These are phyloP conservation scores for Tenodera sinensis DNA, from an alignment of 2,888 invertebrate genomes.

Conservation along the genomic window DNA sequence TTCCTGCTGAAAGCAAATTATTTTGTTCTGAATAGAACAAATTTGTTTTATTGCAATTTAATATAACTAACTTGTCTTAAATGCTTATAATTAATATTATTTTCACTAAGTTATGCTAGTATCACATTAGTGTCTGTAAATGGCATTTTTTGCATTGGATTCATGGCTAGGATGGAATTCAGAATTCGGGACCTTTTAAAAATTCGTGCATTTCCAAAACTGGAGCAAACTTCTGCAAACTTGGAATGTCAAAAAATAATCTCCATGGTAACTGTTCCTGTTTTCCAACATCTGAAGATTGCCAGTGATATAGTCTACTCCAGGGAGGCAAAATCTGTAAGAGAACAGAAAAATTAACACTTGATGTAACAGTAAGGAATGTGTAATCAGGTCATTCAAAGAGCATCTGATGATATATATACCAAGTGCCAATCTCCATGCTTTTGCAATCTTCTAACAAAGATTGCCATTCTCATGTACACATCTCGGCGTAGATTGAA, in stretches of 20 bases:
- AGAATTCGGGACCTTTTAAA: constrained; percentile 53
- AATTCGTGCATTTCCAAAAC: constrained; percentile 85
- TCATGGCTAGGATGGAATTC: too few species aligned
- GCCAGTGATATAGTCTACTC: constrained; percentile 90
- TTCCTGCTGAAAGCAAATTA: too few species aligned
- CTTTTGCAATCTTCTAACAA: constrained; percentile 62
- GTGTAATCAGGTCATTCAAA: background rate
- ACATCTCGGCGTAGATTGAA: constrained; percentile 96
- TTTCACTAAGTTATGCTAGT: too few species aligned
- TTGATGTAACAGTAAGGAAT: background rate
- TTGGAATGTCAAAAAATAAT: constrained; percentile 77
- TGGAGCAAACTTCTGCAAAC: constrained; percentile 73
- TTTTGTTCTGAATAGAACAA: too few species aligned
- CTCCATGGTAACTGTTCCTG: constrained; percentile 73
- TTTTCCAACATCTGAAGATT: constrained; percentile 50
- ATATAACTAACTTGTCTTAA: too few species aligned
- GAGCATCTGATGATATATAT: background rate
- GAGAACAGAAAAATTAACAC: background rate
- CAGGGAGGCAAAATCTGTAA: constrained; percentile 87
- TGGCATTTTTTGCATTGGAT: too few species aligned
- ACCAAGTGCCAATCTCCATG: constrained; percentile 49
- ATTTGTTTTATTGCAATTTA: too few species aligned
- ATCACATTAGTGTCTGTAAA: too few species aligned
- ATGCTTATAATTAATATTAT: too few species aligned
- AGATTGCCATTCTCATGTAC: constrained; percentile 86